Base-by-base conservation (phyloP, 2,113 vertebrate species). In the Thunnus maccoyii region DNA sequence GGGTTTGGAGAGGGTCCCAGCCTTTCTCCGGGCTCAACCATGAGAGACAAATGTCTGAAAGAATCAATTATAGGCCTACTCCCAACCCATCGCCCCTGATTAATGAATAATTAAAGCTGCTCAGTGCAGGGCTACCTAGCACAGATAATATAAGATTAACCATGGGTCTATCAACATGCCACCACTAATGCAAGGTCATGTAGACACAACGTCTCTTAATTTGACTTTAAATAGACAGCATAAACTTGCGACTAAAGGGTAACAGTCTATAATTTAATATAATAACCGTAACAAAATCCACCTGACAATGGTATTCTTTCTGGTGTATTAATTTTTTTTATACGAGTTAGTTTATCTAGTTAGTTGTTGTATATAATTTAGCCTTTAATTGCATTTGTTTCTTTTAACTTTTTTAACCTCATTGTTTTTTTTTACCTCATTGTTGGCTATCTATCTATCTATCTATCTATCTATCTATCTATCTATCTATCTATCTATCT, bases 61-160 rank as follows among this genome's bases (percentile, higher is more conserved):
- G 78, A 94, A 93, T 93, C 91, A 92, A 89, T 93, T 88, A 91
- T 77, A 85, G 86, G 48, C 73, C 87, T 48, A 51, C 87, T 75
- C 78, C 78, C 84, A 72, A 86, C 69, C 85, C 85, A 83, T 86
- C 55, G 57, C 69, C 80, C 76, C 79, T 82, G 86, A 92, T 89
- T 80, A 88, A 93, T 94, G 83, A 94, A 94, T 94, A 92, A 93
- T 93, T 93, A 88, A 93, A 84, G 79, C 58, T 86, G 58, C 83
- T 79, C 70, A 64, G 80, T 70, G 85, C 80, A 79, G 44, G 72
- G 46, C 78, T 79, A 85, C 64, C 68, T 87, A 69, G 51, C 78
- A 84, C 79, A 80, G 86, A 87, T 83, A 72, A 86, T 76, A 84
- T 82, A 80, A 71, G 72, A 83, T 85, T 84, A 88, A 72, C 57